These are phyloP conservation scores for Aphidoletes aphidimyza DNA, from an alignment of 2,888 invertebrate species.

Conservation along the genomic window DNA sequence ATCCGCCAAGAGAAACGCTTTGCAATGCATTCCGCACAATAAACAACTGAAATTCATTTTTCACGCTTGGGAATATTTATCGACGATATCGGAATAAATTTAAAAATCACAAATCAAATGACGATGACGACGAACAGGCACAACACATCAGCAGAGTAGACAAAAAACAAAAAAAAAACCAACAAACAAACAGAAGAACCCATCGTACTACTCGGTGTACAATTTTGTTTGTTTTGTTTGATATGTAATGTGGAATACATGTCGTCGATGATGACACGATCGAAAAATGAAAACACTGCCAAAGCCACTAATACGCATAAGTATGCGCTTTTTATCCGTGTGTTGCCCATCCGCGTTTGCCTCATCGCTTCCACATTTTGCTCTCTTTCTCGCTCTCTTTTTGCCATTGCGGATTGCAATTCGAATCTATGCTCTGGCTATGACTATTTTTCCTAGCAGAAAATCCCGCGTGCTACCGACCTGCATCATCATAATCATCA, in stretches of 20 bases:
- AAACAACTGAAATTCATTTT: conserved; percentile 49
- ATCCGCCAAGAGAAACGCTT: background rate
- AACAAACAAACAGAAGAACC: too few relatives aligned
- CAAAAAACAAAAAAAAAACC: background rate
- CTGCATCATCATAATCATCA: background rate
- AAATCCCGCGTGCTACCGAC: background rate
- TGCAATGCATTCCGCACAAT: conserved; percentile 32
- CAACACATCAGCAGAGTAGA: background rate
- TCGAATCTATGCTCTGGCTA: too few relatives aligned
- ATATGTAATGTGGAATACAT: conserved; percentile 39
- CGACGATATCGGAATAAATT: conserved; percentile 49
- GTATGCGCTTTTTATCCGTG: background rate
- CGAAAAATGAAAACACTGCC: conserved; percentile 32
- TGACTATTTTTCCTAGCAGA: background rate
- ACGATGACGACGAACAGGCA: conserved; percentile 22
- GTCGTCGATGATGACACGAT: conserved; percentile 31
- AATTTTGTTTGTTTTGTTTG: background rate
- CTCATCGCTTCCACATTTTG: too few relatives aligned
- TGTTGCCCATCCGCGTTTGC: background rate
- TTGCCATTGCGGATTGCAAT: too few relatives aligned
- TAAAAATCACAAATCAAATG: conserved; percentile 40
- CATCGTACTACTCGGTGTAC: too few relatives aligned
- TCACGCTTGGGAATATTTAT: conserved; percentile 51
- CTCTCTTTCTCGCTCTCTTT: too few relatives aligned
- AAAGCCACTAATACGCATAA: background rate